These are phyloP conservation scores for Sclerodermus sp. DNA, from an alignment of 2,888 invertebrate genomes.

Conservation along the genomic window DNA sequence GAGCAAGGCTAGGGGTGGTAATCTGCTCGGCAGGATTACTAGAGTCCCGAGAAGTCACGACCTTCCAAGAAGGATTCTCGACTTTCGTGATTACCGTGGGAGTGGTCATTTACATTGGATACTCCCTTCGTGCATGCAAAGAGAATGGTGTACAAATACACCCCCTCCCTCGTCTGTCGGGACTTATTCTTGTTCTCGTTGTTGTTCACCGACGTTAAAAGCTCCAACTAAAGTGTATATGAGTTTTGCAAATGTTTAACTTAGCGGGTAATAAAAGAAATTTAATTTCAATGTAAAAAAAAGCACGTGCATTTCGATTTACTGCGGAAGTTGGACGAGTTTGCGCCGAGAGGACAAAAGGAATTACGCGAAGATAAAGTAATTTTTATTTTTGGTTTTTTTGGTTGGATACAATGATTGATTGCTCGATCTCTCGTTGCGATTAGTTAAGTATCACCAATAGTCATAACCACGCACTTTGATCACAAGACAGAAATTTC, in stretches of 20 bases:
- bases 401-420: constrained; percentile 31
- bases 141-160: no score
- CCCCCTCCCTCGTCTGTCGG: no score
- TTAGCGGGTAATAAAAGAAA: no score
- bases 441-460: constrained; percentile 27
- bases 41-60: constrained; percentile 25
- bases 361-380: constrained; percentile 35
- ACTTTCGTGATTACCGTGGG: constrained; percentile 20
- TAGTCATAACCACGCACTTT: constrained; percentile 18
- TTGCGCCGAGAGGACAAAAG: constrained; percentile 6
- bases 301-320: no score
- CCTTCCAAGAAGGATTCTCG: constrained; percentile 34
- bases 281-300: no score
- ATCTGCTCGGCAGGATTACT: constrained; percentile 26
- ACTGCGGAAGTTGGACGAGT: no score
- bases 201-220: neutral
- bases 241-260: no score
- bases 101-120: constrained; percentile 3
- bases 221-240: neutral
- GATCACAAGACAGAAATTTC: constrained; percentile 16
- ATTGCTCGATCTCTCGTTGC: constrained; percentile 22
- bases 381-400: constrained; percentile 29
- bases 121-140: no score
- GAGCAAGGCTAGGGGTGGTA: constrained; percentile 5
- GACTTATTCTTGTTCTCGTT: neutral